Evolutionary conservation across 2,797 vertebrate genomes (phyloP), one percentile per base, ranked within the genome.

Genomic region (Lepidocolaptes lacrymiger): DNA sequence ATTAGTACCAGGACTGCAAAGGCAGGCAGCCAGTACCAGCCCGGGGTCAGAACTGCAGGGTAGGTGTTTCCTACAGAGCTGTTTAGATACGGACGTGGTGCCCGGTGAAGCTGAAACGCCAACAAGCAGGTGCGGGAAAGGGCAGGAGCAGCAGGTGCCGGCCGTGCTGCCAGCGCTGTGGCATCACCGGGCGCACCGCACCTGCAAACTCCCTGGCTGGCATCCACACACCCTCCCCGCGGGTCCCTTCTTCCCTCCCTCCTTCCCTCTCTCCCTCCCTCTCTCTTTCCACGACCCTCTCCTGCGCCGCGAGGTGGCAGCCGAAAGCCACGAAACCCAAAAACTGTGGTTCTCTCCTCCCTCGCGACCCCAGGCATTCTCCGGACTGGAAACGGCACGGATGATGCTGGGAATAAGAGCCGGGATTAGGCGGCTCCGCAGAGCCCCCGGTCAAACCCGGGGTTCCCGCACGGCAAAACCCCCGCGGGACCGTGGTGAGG

Each of bases 261-360:
- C 32, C 11, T 11, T 59, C 24, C 17, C 15, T 44, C 56, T 10
- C 15, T 37, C 24, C 13, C 27, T 21, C 13, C 59, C 27, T 41
- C 19, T 21, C 37, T 46, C 44, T 46, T 22, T 22, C 21, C 44
- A 46, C 10, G 44, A 44, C 44, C 20, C 18, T 55, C 77, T 48
- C 54, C 12, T 10, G 95, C 12, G 93, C 96, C 97, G 91, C 94
- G 10, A 96, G 98, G 84, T 95, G 98, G 97, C 96, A 93, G 61
- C 74, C 90, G 52, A 69, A 69, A 68, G 78, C 88, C 80, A 15
- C 39, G 46, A 10, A 90, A 67, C 63, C 24, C 24, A 13, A 34
- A 46, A 19, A 3, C 12, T 46, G 23, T 6, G 32, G 8, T 51
- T 51, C 7, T 6, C 41, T 64, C 43, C 62, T 44, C 43, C 62